Evolutionary conservation across 2,888 invertebrate genomes (phyloP).

Genomic region (Scaptomyza polygonia): DNA sequence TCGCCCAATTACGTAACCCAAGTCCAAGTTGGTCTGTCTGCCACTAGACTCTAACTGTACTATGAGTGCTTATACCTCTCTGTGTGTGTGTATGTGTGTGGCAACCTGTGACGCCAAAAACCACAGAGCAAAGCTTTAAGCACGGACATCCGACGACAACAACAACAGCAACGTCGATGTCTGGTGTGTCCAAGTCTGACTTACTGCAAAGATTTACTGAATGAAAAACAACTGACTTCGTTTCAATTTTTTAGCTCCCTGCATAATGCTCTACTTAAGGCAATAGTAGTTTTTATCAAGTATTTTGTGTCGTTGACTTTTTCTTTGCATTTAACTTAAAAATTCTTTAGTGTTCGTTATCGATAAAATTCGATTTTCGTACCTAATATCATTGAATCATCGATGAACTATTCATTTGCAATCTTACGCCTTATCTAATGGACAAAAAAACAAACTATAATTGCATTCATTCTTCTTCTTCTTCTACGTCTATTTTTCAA

Average conservation of each 20-base stretch:
- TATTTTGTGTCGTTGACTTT: background rate
- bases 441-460: too few species aligned
- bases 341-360: too few species aligned
- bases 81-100: constrained; percentile 38
- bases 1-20: constrained; percentile 76
- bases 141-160: constrained; percentile 62
- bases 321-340: too few species aligned
- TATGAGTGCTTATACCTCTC: constrained; percentile 32
- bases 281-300: background rate
- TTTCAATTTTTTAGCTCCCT: constrained; percentile 11
- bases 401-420: too few species aligned
- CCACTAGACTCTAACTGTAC: constrained; percentile 51
- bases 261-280: constrained; percentile 16
- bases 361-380: too few species aligned
- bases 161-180: constrained; percentile 7
- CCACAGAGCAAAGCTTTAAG: constrained; percentile 36
- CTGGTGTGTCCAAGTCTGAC: constrained; percentile 33
- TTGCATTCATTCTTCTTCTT: too few species aligned
- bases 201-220: constrained; percentile 50
- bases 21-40: constrained; percentile 63
- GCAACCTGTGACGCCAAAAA: constrained; percentile 59
- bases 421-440: too few species aligned
- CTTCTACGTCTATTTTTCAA: too few species aligned
- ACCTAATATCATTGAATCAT: too few species aligned
- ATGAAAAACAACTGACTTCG: constrained; percentile 50